A percentile compares a stretch with the other conserved stretches of the same genome.
These are phyloP conservation scores for Promerops cafer DNA, from an alignment of 2,113 vertebrate genomes.

Conservation along the genomic window DNA sequence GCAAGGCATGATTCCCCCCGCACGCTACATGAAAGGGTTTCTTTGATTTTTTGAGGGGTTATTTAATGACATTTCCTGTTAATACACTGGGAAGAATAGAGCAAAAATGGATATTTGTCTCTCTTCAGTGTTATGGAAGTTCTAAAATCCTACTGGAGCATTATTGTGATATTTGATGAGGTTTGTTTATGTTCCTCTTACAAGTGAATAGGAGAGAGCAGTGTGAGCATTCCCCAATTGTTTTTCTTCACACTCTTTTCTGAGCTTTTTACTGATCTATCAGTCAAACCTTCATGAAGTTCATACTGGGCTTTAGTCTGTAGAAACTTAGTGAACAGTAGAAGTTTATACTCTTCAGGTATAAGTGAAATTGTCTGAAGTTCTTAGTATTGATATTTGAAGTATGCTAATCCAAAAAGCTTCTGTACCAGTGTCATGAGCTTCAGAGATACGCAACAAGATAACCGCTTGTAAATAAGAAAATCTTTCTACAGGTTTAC, in stretches of 20 bases:
- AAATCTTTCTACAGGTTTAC: neutral
- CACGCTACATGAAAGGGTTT: rapidly evolving
- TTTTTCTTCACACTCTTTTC: neutral
- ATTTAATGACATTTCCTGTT: neutral
- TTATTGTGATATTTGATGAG: neutral
- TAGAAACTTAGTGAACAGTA: neutral
- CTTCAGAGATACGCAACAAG: neutral
- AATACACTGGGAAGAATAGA: neutral
- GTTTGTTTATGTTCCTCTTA: neutral
- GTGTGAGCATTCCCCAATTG: rapidly evolving
- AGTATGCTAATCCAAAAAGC: neutral
- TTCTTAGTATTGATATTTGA: neutral
- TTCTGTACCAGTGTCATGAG: neutral
- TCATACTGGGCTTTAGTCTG: neutral
- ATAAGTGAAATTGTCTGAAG: neutral
- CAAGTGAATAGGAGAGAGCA: neutral
- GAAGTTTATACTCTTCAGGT: neutral
- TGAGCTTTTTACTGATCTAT: neutral
- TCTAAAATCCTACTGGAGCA: neutral
- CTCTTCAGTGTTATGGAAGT: neutral
- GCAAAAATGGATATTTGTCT: neutral
- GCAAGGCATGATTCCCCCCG: rapidly evolving
- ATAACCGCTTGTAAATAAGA: neutral
- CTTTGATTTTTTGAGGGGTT: rapidly evolving
- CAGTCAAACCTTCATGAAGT: neutral